phyloP scores from a whole-genome alignment of 2,113 vertebrate species.

The Andinoacara biseriatus region DNA sequence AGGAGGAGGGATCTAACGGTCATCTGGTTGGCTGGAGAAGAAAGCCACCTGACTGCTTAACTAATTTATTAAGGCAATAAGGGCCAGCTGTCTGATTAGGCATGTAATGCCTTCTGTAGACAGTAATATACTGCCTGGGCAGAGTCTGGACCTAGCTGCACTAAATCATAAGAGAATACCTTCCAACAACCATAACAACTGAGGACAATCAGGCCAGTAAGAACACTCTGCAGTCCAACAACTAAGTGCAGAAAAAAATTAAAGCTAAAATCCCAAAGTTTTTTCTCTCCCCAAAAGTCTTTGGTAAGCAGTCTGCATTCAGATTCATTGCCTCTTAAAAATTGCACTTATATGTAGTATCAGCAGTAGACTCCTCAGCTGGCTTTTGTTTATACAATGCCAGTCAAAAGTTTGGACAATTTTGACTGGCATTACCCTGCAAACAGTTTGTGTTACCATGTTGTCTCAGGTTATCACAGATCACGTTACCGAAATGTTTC shows the following conservation, averaged over 20 bases:
- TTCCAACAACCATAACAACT: slow-evolving; percentile 18
- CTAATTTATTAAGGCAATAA: slow-evolving; percentile 20
- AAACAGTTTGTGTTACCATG: not conserved
- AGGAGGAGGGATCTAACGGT: slow-evolving; percentile 1
- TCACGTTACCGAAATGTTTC: not conserved
- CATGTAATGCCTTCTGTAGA: not conserved
- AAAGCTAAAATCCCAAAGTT: not conserved
- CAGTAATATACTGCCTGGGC: not conserved
- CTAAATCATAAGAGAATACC: slow-evolving; percentile 11
- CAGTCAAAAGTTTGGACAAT: too few relatives aligned
- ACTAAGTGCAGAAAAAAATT: not conserved
- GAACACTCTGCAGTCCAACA: not conserved
- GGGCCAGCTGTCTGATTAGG: slow-evolving; percentile 21
- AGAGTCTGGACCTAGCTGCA: not conserved
- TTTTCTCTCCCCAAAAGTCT: not conserved
- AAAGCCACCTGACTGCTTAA: slow-evolving; percentile 17
- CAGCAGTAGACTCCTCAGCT: not conserved
- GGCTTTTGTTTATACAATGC: not conserved
- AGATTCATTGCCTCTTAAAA: not conserved
- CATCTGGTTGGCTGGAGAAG: slow-evolving; percentile 8
- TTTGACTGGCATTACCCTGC: not conserved
- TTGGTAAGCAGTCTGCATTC: not conserved
- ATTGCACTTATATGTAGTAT: not conserved
- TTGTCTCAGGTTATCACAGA: not conserved
- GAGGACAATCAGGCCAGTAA: not conserved